Percentiles rank a stretch among this genome's conserved stretches.
phyloP scores from a whole-genome alignment of 2,113 vertebrate species.

The Malaclemys terrapin region DNA sequence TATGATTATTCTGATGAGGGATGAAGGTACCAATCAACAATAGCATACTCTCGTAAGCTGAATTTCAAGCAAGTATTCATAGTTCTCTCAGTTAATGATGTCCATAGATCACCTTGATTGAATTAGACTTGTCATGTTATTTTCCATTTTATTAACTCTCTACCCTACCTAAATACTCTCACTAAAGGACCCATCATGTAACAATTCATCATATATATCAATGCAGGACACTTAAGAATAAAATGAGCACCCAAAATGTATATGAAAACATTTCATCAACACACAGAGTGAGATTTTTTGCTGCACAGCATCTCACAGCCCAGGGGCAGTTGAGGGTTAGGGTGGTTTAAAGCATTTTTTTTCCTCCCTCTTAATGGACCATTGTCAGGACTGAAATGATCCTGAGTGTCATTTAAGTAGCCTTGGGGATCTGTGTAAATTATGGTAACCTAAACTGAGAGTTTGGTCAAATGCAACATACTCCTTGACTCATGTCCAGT shows the following conservation, averaged over 20 bases:
- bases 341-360: background rate
- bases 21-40: too few relatives aligned
- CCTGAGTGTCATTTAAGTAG: background rate
- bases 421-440: background rate
- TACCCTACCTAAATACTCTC: too few relatives aligned
- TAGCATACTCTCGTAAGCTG: too few relatives aligned
- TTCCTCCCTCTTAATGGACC: background rate
- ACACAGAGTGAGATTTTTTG: background rate
- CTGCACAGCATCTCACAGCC: background rate
- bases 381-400: background rate
- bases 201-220: too few relatives aligned
- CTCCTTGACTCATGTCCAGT: background rate
- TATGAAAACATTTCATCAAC: background rate
- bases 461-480: background rate
- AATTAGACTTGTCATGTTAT: too few relatives aligned
- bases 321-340: background rate
- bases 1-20: too few relatives aligned
- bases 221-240: background rate
- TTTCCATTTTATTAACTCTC: too few relatives aligned
- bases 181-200: too few relatives aligned
- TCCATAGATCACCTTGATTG: too few relatives aligned
- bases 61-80: too few relatives aligned
- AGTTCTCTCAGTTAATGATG: too few relatives aligned
- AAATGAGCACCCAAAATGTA: background rate
- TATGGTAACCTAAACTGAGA: background rate